A percentile compares a stretch with the other conserved stretches of the same genome.
Conservation (phyloP, 2,113 vertebrate species). For the Syngnathoides biaculeatus region DNA sequence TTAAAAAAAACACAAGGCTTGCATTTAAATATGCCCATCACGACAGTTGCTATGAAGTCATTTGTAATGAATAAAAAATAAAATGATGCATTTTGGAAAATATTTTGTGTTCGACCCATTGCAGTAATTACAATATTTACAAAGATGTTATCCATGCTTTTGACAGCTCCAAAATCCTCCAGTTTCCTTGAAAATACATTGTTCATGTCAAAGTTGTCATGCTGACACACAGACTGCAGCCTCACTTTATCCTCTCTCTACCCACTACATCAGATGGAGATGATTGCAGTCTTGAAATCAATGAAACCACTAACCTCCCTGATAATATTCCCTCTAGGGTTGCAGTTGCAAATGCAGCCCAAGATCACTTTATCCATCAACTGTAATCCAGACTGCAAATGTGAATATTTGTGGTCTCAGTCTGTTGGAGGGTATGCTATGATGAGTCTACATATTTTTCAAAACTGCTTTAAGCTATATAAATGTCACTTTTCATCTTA, state of each 20-base stretch:
- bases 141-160: no score
- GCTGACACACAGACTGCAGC: constrained; percentile 39
- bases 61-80: not conserved
- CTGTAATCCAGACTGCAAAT: constrained; percentile 12
- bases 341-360: constrained; percentile 47
- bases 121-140: not conserved
- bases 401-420: constrained; percentile 1
- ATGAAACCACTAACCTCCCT: constrained; percentile 73
- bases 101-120: not conserved
- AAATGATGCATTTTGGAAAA: not conserved
- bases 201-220: constrained; percentile 22
- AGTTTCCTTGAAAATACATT: not conserved
- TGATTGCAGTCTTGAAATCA: constrained; percentile 72
- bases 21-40: not conserved
- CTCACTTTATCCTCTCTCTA: constrained; percentile 59
- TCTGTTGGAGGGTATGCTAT: constrained; percentile 1
- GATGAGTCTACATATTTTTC: constrained; percentile 11
- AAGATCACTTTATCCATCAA: constrained; percentile 41
- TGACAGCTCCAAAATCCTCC: not conserved
- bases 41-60: not conserved
- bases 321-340: constrained; percentile 69
- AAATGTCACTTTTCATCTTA: not conserved
- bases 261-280: constrained; percentile 71
- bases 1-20: not conserved
- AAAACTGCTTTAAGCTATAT: not conserved